These are phyloP conservation scores for Rhabdomys dilectus DNA, from an alignment of 2,113 vertebrate genomes.

Conservation along the genomic window DNA sequence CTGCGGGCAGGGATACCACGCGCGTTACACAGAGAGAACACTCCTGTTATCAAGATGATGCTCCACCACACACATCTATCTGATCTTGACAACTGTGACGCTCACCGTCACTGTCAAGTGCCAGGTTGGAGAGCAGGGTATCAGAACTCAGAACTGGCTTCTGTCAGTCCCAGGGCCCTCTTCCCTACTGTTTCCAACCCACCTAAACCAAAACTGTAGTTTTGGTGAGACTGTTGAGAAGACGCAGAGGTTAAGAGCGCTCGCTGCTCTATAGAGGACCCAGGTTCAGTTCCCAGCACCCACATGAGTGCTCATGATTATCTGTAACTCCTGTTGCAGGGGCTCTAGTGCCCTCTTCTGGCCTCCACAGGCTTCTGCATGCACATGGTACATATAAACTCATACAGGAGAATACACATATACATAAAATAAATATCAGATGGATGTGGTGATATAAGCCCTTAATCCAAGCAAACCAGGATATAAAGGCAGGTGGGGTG, in stretches of 20 bases:
- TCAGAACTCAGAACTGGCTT: neutral
- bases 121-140: neutral
- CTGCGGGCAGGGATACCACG: too few relatives aligned
- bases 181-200: neutral
- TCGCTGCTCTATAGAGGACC: neutral
- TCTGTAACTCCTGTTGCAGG: neutral
- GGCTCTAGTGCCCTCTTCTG: neutral
- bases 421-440: neutral
- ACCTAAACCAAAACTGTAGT: constrained; percentile 1
- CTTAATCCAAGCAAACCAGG: neutral
- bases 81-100: neutral
- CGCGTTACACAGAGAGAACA: too few relatives aligned
- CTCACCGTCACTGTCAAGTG: neutral
- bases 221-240: neutral
- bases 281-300: neutral
- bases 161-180: neutral
- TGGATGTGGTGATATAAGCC: neutral
- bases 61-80: neutral
- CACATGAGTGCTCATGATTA: neutral
- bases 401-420: too few relatives aligned
- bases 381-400: neutral
- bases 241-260: neutral
- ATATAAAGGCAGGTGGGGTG: neutral
- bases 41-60: neutral
- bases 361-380: neutral